Evolutionary conservation across 2,888 invertebrate species (phyloP).

Genomic region (Diloba caeruleocephala): DNA sequence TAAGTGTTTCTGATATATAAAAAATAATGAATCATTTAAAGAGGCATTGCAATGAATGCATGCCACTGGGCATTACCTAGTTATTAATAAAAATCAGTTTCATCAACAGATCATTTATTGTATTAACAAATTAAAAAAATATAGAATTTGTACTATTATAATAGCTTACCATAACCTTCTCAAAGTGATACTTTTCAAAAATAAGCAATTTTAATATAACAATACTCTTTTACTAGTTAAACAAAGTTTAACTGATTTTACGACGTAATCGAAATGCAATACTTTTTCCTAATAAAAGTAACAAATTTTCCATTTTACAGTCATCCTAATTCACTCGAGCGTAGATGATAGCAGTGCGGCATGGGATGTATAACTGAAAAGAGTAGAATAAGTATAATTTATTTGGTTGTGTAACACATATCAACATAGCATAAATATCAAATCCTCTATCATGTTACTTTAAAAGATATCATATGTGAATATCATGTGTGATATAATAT

Average conservation of each 20-base stretch:
- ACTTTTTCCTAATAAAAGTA: conserved; percentile 40
- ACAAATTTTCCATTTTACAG: conserved; percentile 18
- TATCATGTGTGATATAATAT: too few relatives aligned
- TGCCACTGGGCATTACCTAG: too few relatives aligned
- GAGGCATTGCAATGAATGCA: too few relatives aligned
- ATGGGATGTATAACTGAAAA: conserved; percentile 92
- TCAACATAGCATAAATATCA: too few relatives aligned
- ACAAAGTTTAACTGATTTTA: conserved; percentile 27
- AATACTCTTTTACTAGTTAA: conserved; percentile 14
- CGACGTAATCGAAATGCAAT: conserved; percentile 24
- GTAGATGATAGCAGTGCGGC: conserved; percentile 92
- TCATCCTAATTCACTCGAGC: conserved; percentile 68
- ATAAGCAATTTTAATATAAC: conserved; percentile 12
- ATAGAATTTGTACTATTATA: conserved; percentile 43
- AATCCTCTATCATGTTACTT: too few relatives aligned
- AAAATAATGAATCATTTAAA: too few relatives aligned
- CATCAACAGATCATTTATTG: conserved; percentile 62
- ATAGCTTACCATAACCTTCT: conserved; percentile 25
- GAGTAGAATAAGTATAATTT: conserved; percentile 29
- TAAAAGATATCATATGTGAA: too few relatives aligned
- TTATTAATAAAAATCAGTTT: conserved; percentile 27
- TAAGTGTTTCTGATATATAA: too few relatives aligned
- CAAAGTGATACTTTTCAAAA: conserved; percentile 25
- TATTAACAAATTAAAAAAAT: conserved; percentile 57
- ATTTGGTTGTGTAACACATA: too few relatives aligned